A percentile compares a stretch with the other conserved stretches of the same genome.
Conservation (phyloP, 53 echinoderm and acorn worm species). For the Paracentrotus lividus region DNA sequence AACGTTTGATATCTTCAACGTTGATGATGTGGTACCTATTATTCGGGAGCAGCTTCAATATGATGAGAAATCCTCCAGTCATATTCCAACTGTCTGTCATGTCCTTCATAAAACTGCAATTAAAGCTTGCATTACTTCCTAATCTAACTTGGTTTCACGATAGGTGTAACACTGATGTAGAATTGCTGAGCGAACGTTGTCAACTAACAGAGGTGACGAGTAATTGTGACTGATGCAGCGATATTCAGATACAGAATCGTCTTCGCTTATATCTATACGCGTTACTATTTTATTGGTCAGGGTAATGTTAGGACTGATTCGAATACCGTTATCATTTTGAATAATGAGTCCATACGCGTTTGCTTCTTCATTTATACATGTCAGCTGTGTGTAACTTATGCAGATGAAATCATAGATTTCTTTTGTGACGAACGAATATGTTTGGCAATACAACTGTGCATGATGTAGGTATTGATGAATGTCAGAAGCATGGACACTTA, state of each 20-base stretch:
- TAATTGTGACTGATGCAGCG: background rate
- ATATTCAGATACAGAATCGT: background rate
- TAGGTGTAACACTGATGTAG: background rate
- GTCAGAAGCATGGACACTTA: background rate
- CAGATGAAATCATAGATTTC: background rate
- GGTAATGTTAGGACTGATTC: background rate
- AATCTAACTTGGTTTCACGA: background rate
- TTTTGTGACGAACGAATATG: background rate
- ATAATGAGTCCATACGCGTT: background rate
- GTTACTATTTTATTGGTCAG: background rate
- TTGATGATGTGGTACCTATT: background rate
- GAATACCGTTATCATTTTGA: background rate
- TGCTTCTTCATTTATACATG: background rate
- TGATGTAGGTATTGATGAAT: background rate
- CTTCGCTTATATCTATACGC: background rate
- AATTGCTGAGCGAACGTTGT: background rate
- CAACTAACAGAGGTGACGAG: background rate
- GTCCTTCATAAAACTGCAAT: background rate
- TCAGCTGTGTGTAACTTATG: background rate
- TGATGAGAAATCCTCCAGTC: background rate
- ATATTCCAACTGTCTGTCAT: background rate
- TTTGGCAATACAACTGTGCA: background rate
- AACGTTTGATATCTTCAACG: background rate
- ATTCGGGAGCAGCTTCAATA: background rate
- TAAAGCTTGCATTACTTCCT: background rate